Base-by-base conservation (phyloP, 2,888 invertebrate genomes). In the Drosophila yooni region DNA sequence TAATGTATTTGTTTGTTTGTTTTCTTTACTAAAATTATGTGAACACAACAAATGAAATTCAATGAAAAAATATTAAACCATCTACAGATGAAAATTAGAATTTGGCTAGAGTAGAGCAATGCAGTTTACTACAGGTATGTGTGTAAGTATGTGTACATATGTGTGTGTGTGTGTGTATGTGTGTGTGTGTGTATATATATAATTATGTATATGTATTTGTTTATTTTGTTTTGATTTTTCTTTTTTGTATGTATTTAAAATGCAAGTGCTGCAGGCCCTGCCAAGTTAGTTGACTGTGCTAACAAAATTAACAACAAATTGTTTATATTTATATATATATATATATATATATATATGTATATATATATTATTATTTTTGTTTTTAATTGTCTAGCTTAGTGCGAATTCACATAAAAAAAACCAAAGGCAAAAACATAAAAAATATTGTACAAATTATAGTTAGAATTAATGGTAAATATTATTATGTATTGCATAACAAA, bases 41-140 rank as follows among this genome's bases (percentile, higher is more conserved):
- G 87, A 88, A 83, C 83, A 88, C 84, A 88, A 88, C 84, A 88
- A 34, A 33, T 38, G 33, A 64, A 38, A 63, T 25, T 46, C 46
- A 46, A 46, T 46, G 46, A 27, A 58, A 34, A 46, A 58, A 25
- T 46, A 46, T 48, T 34, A 68, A 88, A 83, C 78, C 78, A 81
- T 75, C 81, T 79, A 81, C 75, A 86, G 56, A 70, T 21, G 29
- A 25, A 43, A 74, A 86, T 78, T 86, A 79, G 4, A 57, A 43
- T 57, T 57, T 86, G 82, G 83, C 86, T 86, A 86, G 82, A 81
- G 70, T 65, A 76, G 72, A 76, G 76, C 70, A 83, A 82, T 70
- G 67, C 68, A 75, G 54, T 51, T 62, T 48, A 62, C 57, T 66
- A 65, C 52, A 74, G 61, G 38, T 64, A 48, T 56, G 62, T 54